These are phyloP conservation scores for Hirtodrosophila trivittata DNA, from an alignment of 2,888 invertebrate species.

Conservation along the genomic window DNA sequence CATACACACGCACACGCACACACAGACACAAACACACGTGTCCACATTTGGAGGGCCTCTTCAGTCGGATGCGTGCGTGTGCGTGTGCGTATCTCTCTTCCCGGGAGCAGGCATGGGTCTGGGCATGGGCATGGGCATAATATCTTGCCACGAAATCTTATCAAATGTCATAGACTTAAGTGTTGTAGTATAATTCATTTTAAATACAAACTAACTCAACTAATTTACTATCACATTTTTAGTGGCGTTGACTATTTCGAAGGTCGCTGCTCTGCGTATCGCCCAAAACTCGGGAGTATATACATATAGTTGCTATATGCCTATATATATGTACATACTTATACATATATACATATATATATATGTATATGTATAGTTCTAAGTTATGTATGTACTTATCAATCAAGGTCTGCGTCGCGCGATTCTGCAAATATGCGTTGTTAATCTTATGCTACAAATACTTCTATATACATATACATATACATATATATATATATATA, in stretches of 20 bases:
- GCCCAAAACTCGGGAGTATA: constrained; percentile 15
- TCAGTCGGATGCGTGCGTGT: constrained; percentile 1
- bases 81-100: too few relatives aligned
- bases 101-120: too few relatives aligned
- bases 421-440: constrained; percentile 71
- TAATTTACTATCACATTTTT: constrained; percentile 64
- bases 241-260: constrained; percentile 30
- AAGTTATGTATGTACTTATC: constrained; percentile 57
- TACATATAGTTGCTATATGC: constrained; percentile 36
- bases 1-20: neutral
- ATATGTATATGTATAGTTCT: constrained; percentile 34
- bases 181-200: constrained; percentile 61
- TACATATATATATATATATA: neutral
- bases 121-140: neutral
- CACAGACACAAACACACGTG: neutral
- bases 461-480: constrained; percentile 9
- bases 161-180: constrained; percentile 69
- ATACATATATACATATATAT: constrained; percentile 5
- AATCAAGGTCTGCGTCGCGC: constrained; percentile 76
- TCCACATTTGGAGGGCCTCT: neutral
- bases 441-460: constrained; percentile 50
- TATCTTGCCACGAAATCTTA: constrained; percentile 60
- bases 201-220: constrained; percentile 53
- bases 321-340: constrained; percentile 18
- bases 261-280: constrained; percentile 39